Evolutionary conservation across 1,140 invertebrate genomes (phyloP), one percentile per base, ranked within the genome.

Genomic region (Aphelinus atriplicis): DNA sequence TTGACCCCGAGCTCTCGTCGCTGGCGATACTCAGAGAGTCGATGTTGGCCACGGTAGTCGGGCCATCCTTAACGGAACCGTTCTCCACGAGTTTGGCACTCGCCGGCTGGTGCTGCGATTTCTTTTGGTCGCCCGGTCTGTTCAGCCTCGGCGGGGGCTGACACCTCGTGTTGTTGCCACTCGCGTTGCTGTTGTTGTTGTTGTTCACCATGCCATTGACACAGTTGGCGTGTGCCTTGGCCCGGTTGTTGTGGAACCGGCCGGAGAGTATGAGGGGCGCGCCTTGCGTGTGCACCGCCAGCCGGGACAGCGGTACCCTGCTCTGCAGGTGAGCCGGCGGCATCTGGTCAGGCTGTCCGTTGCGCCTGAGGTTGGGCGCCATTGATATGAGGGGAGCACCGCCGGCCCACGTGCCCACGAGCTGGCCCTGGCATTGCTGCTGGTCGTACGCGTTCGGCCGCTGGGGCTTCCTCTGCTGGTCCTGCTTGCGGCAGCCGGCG

Each of bases 211-310:
- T 4, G 9, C 51, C 51, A 53, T 53, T 53, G 9, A 9, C 4
- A 53, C 51, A 6, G 71, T 55, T 58, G 63, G 72, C 58, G 80
- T 83, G 81, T 1, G 79, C 46, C 65, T 84, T 85, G 77, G 75
- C 78, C 0, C 63, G 55, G 42, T 70, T 70, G 71, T 82, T 84
- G 70, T 83, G 82, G 76, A 90, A 90, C 77, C 90, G 88, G 55
- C 91, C 90, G 71, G 92, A 87, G 43, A 94, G 88, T 76, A 95
- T 93, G 53, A 95, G 86, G 5, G 94, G 94, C 56, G 92, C 92
- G 42, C 94, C 94, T 80, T 94, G 93, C 46, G 93, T 92, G 82
- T 94, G 94, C 78, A 93, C 92, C 2, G 93, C 94, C 69, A 94
- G 84, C 78, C 92, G 87, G 0, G 91, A 89, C 55, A 93, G 85